Percentiles rank a stretch among this genome's conserved stretches.
Evolutionary conservation across 2,113 vertebrate genomes (phyloP).

Genomic region (Mystacornis crossleyi): DNA sequence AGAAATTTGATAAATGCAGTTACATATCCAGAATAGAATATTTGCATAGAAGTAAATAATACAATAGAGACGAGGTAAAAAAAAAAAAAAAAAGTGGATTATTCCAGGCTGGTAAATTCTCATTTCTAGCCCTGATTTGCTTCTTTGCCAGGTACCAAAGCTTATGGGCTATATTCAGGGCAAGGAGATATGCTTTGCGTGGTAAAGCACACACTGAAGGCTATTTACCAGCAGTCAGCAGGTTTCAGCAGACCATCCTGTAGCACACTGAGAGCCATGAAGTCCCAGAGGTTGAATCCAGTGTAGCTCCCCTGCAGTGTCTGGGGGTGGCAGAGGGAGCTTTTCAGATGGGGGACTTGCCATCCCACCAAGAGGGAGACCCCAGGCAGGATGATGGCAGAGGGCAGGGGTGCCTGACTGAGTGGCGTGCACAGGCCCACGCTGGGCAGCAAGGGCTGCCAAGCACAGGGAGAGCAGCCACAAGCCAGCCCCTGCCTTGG

Average conservation of each 20-base stretch:
- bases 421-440: fast-evolving
- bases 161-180: neutral
- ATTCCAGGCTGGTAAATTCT: neutral
- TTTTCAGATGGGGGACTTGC: neutral
- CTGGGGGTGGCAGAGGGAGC: neutral
- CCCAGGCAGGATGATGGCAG: neutral
- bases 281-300: neutral
- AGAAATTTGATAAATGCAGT: neutral
- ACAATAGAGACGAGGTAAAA: neutral
- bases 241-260: neutral
- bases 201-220: neutral
- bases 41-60: neutral
- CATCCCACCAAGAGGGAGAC: fast-evolving
- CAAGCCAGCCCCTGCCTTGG: neutral
- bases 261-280: neutral
- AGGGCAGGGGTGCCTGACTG: neutral
- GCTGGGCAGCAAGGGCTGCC: neutral
- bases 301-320: fast-evolving
- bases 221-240: neutral
- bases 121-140: neutral
- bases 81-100: neutral
- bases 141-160: neutral
- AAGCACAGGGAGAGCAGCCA: neutral
- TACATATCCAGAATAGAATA: neutral
- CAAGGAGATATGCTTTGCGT: neutral